phyloP scores from a whole-genome alignment of 1,140 invertebrate genomes.

The Pogonomyrmex californicus region DNA sequence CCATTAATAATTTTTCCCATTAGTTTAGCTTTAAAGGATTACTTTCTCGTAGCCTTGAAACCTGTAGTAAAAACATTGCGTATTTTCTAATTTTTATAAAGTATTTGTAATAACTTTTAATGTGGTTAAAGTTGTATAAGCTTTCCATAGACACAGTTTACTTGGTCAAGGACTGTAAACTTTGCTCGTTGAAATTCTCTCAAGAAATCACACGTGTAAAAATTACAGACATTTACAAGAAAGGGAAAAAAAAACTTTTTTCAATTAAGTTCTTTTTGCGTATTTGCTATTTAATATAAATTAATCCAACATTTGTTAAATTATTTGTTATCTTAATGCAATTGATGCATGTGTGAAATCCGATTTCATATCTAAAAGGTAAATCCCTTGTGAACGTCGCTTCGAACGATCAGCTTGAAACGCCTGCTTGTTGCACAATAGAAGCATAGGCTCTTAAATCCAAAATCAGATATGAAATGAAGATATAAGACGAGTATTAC shows the following conservation, averaged over 20 bases:
- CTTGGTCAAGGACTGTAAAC: constrained; percentile 37
- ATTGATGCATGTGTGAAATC: not conserved
- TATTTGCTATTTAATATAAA: not conserved
- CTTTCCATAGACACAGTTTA: not conserved
- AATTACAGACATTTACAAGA: not conserved
- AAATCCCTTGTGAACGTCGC: not conserved
- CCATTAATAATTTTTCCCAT: not conserved
- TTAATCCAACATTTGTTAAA: not conserved
- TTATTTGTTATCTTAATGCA: not conserved
- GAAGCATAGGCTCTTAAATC: not conserved
- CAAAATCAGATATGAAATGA: not conserved
- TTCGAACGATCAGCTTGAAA: constrained; percentile 47
- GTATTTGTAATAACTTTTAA: not conserved
- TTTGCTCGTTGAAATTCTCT: not conserved
- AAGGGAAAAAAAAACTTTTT: not conserved
- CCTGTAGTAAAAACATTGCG: not conserved
- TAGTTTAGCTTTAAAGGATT: not conserved
- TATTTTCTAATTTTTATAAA: constrained; percentile 5
- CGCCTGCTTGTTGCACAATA: constrained; percentile 25
- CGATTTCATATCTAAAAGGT: not conserved
- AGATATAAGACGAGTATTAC: not conserved
- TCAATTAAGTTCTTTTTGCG: not conserved
- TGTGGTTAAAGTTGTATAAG: constrained; percentile 3
- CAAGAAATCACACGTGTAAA: not conserved
- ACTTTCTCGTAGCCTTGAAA: not conserved